Conservation (phyloP, 1,140 invertebrate species). For the Dendroctonus ponderosae region DNA sequence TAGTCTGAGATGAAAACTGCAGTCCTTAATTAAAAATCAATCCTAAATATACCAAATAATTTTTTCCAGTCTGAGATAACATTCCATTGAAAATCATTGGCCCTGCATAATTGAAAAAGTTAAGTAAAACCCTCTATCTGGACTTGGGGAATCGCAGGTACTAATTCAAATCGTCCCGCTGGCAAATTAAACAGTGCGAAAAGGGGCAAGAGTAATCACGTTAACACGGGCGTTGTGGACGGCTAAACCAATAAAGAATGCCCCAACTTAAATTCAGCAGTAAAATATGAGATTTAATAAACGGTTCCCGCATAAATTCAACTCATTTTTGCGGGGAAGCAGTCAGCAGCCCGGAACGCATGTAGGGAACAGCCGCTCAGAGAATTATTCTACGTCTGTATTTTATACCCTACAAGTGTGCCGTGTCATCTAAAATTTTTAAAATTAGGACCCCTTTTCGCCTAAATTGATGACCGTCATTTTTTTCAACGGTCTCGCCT, state of each 20-base stretch:
- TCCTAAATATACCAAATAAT: too few species aligned
- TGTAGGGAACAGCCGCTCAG: constrained; percentile 30
- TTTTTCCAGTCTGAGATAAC: too few species aligned
- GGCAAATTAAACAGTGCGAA: neutral
- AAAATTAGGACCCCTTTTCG: constrained; percentile 29
- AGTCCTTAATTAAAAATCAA: too few species aligned
- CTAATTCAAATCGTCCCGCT: too few species aligned
- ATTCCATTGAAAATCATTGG: too few species aligned
- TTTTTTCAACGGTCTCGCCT: constrained; percentile 10
- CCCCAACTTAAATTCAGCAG: constrained; percentile 23
- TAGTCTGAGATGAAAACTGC: too few species aligned
- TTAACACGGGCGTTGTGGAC: constrained; percentile 30
- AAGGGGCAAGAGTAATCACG: constrained; percentile 29
- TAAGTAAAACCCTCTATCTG: too few species aligned
- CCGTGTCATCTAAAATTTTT: constrained; percentile 34
- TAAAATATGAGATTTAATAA: constrained; percentile 35
- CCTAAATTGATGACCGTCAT: constrained; percentile 18
- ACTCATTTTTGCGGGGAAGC: constrained; percentile 25
- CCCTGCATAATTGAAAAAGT: too few species aligned
- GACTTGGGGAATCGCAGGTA: too few species aligned
- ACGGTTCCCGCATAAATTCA: constrained; percentile 29
- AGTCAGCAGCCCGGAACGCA: constrained; percentile 16
- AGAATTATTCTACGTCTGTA: constrained; percentile 33
- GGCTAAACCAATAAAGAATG: constrained; percentile 27
- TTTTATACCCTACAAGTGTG: constrained; percentile 34